Conservation (phyloP, 1,140 invertebrate species). For the Calycopis cecrops region DNA sequence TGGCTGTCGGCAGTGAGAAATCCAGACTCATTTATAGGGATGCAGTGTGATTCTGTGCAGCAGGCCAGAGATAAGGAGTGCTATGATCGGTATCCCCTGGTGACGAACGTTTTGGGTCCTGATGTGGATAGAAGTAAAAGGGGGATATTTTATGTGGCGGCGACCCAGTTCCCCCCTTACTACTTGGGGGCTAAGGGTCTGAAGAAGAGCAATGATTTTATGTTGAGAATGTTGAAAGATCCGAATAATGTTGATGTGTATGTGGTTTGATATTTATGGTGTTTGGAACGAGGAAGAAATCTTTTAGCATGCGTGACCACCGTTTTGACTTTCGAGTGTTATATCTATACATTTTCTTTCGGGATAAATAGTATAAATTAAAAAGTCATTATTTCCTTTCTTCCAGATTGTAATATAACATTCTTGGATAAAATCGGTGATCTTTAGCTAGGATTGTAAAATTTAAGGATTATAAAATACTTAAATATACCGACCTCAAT, state of each 20-base stretch:
- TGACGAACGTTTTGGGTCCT: constrained; percentile 6
- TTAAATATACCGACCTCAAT: no score
- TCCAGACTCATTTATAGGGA: not conserved
- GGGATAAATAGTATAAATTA: no score
- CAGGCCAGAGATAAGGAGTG: constrained; percentile 10
- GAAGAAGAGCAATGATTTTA: constrained; percentile 3
- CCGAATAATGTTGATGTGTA: not conserved
- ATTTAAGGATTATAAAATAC: no score
- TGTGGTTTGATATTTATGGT: not conserved
- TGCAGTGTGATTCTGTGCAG: constrained; percentile 11
- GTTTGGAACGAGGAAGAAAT: not conserved
- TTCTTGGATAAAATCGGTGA: no score
- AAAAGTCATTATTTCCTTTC: no score
- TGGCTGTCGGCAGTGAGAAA: not conserved
- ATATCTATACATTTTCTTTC: no score
- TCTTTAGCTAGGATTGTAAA: no score
- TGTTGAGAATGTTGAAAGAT: not conserved
- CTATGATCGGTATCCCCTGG: not conserved
- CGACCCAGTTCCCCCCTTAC: not conserved
- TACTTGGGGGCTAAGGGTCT: not conserved
- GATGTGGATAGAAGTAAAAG: not conserved
- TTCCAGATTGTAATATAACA: no score
- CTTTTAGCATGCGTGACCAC: no score
- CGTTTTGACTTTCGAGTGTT: no score
- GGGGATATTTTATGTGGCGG: not conserved